Percentiles rank a stretch among this genome's conserved stretches.
Evolutionary conservation across 2,888 invertebrate genomes (phyloP).

Genomic region (Labia minor): DNA sequence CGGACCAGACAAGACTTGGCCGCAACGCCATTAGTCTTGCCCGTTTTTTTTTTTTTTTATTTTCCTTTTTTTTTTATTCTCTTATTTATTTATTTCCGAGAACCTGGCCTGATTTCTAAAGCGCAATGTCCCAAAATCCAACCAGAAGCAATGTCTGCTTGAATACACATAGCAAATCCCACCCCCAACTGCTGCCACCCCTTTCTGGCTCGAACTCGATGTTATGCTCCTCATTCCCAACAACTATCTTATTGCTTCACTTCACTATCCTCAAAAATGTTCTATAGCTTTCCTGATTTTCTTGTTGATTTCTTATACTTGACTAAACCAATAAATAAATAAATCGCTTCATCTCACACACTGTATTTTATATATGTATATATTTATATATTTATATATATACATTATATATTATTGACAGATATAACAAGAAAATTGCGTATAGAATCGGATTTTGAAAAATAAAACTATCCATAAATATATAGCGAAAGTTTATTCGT

Average conservation of each 20-base stretch:
- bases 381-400: too few relatives aligned
- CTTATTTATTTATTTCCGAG: slow-evolving; percentile 13
- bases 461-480: too few relatives aligned
- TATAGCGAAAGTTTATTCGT: too few relatives aligned
- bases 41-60: not conserved
- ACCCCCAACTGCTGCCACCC: not conserved
- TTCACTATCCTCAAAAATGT: not conserved
- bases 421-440: too few relatives aligned
- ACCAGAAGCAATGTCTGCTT: not conserved
- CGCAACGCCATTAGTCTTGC: not conserved
- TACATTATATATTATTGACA: too few relatives aligned
- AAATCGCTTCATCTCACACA: not conserved
- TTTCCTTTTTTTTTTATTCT: slow-evolving; percentile 7
- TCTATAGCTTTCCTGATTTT: not conserved
- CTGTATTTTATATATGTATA: too few relatives aligned
- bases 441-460: too few relatives aligned
- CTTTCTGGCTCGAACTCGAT: not conserved
- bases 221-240: not conserved
- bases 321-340: not conserved
- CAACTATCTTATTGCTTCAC: not conserved
- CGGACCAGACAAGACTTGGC: slow-evolving; percentile 13
- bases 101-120: slow-evolving; percentile 13
- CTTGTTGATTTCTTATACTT: not conserved
- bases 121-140: slow-evolving; percentile 5
- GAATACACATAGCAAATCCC: not conserved